Evolutionary conservation across 2,888 invertebrate species (phyloP).

Genomic region (Cylindroiulus punctatus): DNA sequence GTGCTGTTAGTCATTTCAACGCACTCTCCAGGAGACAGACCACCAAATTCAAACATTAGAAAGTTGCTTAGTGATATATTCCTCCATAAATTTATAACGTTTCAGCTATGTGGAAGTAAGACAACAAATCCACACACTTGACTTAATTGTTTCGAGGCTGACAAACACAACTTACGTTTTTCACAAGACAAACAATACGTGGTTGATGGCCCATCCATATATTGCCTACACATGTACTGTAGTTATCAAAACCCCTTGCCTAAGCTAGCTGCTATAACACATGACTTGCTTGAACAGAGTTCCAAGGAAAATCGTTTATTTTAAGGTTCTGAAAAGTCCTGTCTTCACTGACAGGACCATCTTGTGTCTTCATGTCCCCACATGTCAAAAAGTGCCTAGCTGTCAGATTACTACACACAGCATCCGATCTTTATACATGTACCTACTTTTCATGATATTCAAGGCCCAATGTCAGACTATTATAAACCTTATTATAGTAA

Average conservation of each 20-base stretch:
- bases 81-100: too few species aligned
- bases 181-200: background rate
- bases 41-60: too few species aligned
- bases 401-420: background rate
- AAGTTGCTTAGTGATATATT: too few species aligned
- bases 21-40: background rate
- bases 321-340: background rate
- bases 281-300: background rate
- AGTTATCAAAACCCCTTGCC: too few species aligned
- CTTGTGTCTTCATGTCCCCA: background rate
- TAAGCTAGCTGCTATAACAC: too few species aligned
- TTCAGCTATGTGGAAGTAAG: too few species aligned
- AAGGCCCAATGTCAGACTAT: background rate
- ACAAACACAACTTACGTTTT: background rate
- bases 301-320: background rate
- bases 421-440: constrained; percentile 12
- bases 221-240: background rate
- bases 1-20: background rate
- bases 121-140: too few species aligned
- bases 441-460: background rate
- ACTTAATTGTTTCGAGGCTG: too few species aligned
- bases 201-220: background rate
- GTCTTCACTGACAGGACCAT: too few species aligned
- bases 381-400: background rate
- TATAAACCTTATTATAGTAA: too few species aligned